Evolutionary conservation across 2,113 vertebrate genomes (phyloP).

Genomic region (Actenoides hombroni): DNA sequence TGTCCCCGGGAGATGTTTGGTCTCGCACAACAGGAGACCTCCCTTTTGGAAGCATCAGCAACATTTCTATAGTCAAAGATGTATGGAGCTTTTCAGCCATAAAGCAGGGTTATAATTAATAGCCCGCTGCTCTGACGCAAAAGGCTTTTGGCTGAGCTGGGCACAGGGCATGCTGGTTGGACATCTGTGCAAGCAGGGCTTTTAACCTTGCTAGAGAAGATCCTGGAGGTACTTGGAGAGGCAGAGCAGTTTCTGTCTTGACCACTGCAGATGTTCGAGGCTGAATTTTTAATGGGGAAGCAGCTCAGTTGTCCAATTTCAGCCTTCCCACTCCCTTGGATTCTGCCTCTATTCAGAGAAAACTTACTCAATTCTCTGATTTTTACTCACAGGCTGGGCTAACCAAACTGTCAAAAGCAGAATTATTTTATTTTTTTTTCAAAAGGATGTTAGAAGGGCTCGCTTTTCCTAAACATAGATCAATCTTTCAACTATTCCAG

Average conservation of each 20-base stretch:
- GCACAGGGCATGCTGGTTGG: background rate
- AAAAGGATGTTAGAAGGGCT: background rate
- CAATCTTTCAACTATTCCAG: background rate
- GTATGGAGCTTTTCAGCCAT: background rate
- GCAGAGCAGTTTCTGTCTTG: background rate
- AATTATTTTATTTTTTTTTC: background rate
- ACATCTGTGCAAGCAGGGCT: conserved; percentile 25
- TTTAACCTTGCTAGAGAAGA: background rate
- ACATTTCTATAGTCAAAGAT: background rate
- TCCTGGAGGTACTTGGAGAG: background rate
- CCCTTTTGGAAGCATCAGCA: conserved; percentile 8
- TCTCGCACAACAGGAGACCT: background rate
- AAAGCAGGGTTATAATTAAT: background rate
- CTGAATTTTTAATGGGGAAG: background rate
- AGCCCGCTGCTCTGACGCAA: background rate
- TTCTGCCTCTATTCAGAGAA: background rate
- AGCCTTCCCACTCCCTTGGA: background rate
- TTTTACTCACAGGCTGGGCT: background rate
- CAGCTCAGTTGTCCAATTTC: background rate
- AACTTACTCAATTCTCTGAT: background rate
- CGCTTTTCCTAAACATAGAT: background rate
- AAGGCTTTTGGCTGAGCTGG: background rate
- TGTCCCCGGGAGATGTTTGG: background rate
- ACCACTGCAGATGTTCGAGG: background rate
- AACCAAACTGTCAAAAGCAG: background rate